Conservation (phyloP, 1,140 invertebrate genomes). For the Achroia grisella region DNA sequence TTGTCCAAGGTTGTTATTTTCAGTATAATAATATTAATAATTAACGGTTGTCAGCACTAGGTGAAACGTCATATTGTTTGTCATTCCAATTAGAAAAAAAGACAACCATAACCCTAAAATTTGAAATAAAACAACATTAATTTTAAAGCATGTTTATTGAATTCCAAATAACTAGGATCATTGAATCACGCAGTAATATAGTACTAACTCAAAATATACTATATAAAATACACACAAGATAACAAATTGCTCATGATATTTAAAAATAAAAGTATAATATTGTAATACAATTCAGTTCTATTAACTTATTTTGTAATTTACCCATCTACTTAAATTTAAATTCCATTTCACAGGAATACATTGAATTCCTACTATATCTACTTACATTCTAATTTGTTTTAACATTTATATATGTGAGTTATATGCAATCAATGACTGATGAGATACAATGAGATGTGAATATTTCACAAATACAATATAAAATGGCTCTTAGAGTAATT, state of each 20-base stretch:
- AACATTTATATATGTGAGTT: slow-evolving; percentile 25
- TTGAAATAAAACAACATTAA: slow-evolving; percentile 18
- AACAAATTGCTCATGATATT: slow-evolving; percentile 28
- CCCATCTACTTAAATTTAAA: slow-evolving; percentile 27
- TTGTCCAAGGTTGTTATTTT: too few species aligned
- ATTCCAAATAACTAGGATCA: slow-evolving; percentile 63
- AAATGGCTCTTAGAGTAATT: slow-evolving; percentile 1
- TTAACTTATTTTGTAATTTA: slow-evolving; percentile 32
- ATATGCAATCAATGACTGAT: slow-evolving; percentile 5
- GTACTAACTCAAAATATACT: slow-evolving; percentile 55
- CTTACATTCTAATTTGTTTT: slow-evolving; percentile 44
- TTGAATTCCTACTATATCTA: slow-evolving; percentile 41
- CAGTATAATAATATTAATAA: too few species aligned
- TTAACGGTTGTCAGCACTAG: too few species aligned
- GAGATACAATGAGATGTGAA: slow-evolving; percentile 4
- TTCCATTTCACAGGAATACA: slow-evolving; percentile 27
- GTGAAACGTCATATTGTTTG: too few species aligned
- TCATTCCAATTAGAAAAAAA: too few species aligned
- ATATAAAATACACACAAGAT: slow-evolving; percentile 59
- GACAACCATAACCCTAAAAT: too few species aligned
- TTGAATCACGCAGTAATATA: slow-evolving; percentile 59
- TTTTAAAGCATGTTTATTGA: slow-evolving; percentile 68
- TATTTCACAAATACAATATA: neutral
- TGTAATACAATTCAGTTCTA: slow-evolving; percentile 37
- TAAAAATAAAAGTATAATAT: slow-evolving; percentile 29